Evolutionary conservation across 2,888 invertebrate genomes (phyloP).

Genomic region (Seira musarum): DNA sequence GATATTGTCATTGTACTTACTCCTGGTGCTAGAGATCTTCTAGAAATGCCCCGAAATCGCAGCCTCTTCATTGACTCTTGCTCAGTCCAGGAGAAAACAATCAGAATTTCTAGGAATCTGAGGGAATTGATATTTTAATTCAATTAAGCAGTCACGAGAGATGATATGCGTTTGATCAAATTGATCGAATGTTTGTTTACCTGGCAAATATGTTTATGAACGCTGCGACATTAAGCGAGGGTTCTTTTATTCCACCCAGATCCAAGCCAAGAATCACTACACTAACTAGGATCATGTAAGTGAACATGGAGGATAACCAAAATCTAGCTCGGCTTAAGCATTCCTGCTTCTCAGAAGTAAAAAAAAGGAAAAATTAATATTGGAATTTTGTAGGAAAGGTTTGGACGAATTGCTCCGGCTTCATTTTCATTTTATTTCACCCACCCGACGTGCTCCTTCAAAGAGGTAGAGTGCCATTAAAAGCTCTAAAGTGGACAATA

Average conservation of each 20-base stretch:
- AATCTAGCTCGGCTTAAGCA: slow-evolving; percentile 21
- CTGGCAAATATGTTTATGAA: slow-evolving; percentile 39
- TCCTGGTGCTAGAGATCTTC: neutral
- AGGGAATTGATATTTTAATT: neutral
- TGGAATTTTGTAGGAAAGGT: neutral
- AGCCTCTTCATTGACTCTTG: slow-evolving; percentile 34
- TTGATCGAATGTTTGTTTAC: too few relatives aligned
- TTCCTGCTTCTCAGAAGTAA: slow-evolving; percentile 4
- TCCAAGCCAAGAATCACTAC: slow-evolving; percentile 45
- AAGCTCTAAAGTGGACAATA: slow-evolving; percentile 33
- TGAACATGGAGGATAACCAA: slow-evolving; percentile 50
- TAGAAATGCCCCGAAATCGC: neutral
- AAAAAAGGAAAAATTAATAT: neutral
- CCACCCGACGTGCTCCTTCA: slow-evolving; percentile 39
- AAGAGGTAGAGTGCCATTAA: slow-evolving; percentile 38
- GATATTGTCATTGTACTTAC: slow-evolving; percentile 32
- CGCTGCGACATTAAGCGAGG: slow-evolving; percentile 28
- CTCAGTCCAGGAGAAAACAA: slow-evolving; percentile 40
- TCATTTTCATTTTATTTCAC: slow-evolving; percentile 20
- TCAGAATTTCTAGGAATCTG: slow-evolving; percentile 42
- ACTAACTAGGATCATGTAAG: slow-evolving; percentile 29
- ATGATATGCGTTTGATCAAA: too few relatives aligned
- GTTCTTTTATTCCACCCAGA: slow-evolving; percentile 34
- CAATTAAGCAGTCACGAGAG: too few relatives aligned
- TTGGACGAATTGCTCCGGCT: slow-evolving; percentile 10